These are phyloP conservation scores for Helobdella robusta DNA, from an alignment of 2,888 invertebrate genomes.

Conservation along the genomic window DNA sequence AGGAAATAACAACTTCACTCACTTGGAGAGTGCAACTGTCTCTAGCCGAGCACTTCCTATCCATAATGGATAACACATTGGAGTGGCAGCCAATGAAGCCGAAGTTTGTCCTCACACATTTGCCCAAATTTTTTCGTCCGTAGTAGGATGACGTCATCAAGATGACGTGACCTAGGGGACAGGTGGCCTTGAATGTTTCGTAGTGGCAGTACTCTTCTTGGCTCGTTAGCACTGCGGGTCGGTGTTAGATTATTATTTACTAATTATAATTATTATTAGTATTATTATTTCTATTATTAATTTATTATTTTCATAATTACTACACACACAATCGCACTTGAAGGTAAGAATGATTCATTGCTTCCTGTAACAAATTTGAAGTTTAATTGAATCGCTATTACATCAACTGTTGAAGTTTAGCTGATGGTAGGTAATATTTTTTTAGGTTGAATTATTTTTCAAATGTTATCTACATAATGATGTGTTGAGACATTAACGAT, in stretches of 20 bases:
- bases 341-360: no score
- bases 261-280: background rate
- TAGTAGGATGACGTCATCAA: slow-evolving; percentile 28
- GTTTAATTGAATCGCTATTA: no score
- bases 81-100: slow-evolving; percentile 29
- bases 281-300: background rate
- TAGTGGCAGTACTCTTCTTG: slow-evolving; percentile 27
- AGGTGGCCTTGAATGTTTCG: slow-evolving; percentile 28
- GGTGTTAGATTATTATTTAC: background rate
- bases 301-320: background rate
- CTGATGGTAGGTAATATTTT: no score
- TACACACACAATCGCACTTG: no score
- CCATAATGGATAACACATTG: slow-evolving; percentile 23
- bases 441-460: no score
- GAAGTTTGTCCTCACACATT: slow-evolving; percentile 29
- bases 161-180: slow-evolving; percentile 24
- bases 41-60: slow-evolving; percentile 20
- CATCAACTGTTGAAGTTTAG: no score
- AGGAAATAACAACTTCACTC: no score
- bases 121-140: slow-evolving; percentile 27
- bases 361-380: no score
- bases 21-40: slow-evolving; percentile 15
- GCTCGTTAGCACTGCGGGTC: background rate
- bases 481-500: no score
- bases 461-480: no score